Evolutionary conservation across 2,113 vertebrate genomes (phyloP), one percentile per base, ranked within the genome.

Genomic region (Nycticryphes semicollaris): DNA sequence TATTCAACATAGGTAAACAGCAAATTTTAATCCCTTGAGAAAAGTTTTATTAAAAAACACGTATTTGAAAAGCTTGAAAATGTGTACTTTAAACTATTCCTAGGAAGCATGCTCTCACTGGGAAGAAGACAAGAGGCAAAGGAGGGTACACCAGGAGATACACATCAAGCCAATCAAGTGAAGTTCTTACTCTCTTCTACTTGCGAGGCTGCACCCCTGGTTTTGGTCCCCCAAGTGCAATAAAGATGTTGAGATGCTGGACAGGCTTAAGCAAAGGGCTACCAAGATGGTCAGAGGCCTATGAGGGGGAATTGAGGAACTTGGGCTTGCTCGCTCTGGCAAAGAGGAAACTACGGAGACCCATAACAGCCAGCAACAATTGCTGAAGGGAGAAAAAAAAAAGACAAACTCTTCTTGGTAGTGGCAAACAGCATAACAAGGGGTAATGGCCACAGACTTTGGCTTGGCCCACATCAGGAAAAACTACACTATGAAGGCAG

Each of bases 101-200:
- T 7, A 43, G 75, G 37, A 80, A n/a, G 22, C 1, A 2, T 25
- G 12, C 24, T 62, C 47, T 56, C 2, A 3, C 48, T 69, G 30
- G 30, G 33, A 53, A 47, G 31, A 66, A 2, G 8, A 68, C 28
- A 54, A 41, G 43, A 0, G 0, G 30, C 12, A 45, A 16, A 9
- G 6, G 15, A 59, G 13, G n/a, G 39, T 54, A 57, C 7, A 14
- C 47, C 9, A 77, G 35, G 59, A 83, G 66, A 39, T 6, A 14
- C 4, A 11, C 0, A 5, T 22, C 20, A 27, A 84, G 27, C 19
- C 6, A 4, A 3, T 28, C 10, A 35, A 74, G 21, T 21, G 33
- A 74, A 53, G 22, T 14, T 47, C 50, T 68, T 43, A 14, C 2
- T 45, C 31, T 87, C 27, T 33, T 64, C 62, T 33, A 16, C 30